Base-by-base conservation (phyloP, 2,113 vertebrate species). In the Nestor notabilis region DNA sequence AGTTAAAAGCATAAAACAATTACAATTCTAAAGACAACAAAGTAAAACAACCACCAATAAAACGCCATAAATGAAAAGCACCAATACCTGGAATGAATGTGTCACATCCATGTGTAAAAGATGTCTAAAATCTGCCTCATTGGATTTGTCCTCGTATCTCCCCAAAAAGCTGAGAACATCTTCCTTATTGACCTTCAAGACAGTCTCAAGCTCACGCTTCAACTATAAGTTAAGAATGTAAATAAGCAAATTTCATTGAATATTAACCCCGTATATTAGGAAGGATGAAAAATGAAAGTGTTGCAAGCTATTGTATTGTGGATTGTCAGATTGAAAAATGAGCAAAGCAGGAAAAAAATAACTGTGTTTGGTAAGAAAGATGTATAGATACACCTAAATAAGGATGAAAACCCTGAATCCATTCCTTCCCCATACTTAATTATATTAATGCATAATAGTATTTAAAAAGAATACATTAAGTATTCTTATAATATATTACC, bases 41-140 rank as follows among this genome's bases (percentile, higher is more conserved):
- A 79, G n/a, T 55, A 65, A 63, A 81, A 63, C 17, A 93, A 24
- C 23, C 31, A 66, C 7, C 29, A 81, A 53, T 28, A 64, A 41
- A 74, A 63, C 2, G 6, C 4, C 35, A 68, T 56, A 78, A 79
- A 43, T 70, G 13, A 70, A 90, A 87, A 20, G 17, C 44, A 52
- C 17, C 20, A 70, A 95, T 98, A 99, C 98, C 99, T 98, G 98
- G 37, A 98, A 98, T 17, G 98, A 97, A 50, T 98, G 98, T 43
- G 95, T 96, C 56, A 98, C 46, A 69, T 98, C 98, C 94, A 98
- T 76, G 66, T 96, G 97, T 49, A 99, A 49, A 80, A 97, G 85
- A 41, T 98, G 93, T 46, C 60, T 82, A 87, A 97, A 96, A 46
- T 97, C 92, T 64, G 63, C 43, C 17, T 37, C 82, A 47, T 44